phyloP scores from a whole-genome alignment of 1,140 invertebrate genomes.

The Steinernema feltiae region DNA sequence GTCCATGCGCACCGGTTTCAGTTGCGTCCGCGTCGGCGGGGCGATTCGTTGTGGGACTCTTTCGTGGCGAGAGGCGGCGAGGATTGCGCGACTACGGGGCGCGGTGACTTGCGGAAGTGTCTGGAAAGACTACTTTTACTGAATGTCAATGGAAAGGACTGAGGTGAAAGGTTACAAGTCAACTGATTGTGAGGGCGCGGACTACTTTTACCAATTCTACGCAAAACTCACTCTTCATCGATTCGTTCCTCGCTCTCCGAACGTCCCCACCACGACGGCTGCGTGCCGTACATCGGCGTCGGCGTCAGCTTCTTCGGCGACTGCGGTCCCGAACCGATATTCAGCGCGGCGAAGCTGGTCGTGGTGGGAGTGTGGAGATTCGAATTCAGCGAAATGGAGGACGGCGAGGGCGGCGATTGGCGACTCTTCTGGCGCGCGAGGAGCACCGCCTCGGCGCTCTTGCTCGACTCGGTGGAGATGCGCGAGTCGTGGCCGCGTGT shows the following conservation, averaged over 20 bases:
- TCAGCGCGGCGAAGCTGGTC: not conserved
- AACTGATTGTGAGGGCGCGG: not conserved
- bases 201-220: not conserved
- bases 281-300: conserved; percentile 5
- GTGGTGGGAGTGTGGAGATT: not conserved
- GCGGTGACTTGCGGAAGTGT: not conserved
- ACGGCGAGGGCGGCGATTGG: conserved; percentile 1
- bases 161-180: too few relatives aligned
- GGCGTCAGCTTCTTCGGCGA: not conserved
- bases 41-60: conserved; percentile 1
- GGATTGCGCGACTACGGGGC: not conserved
- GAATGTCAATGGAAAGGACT: not conserved
- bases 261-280: not conserved
- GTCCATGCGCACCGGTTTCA: conserved; percentile 2
- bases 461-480: not conserved
- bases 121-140: not conserved
- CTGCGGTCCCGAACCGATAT: not conserved
- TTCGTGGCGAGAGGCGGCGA: not conserved
- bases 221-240: conserved; percentile 11
- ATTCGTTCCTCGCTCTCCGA: not conserved
- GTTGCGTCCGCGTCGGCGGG: not conserved
- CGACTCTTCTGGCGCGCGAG: not conserved
- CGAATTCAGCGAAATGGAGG: not conserved
- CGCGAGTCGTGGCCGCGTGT: conserved; percentile 1
- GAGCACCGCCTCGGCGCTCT: conserved; percentile 4